phyloP scores from a whole-genome alignment of 2,888 invertebrate genomes.

The Hecatera dysodea region DNA sequence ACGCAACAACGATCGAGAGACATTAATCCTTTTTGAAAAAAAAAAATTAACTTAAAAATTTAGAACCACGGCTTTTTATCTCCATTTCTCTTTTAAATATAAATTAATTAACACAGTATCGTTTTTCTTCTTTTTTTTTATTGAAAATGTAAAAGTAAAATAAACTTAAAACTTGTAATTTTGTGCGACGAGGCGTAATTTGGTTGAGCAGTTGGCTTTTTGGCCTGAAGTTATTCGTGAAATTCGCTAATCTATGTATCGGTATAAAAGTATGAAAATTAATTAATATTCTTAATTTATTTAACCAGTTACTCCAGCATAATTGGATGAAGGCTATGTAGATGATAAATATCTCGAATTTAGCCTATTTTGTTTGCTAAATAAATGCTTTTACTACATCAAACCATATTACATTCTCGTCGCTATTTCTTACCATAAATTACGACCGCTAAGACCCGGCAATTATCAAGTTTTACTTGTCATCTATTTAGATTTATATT shows the following conservation, averaged over 20 bases:
- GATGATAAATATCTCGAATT: too few relatives aligned
- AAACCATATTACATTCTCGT: slow-evolving; percentile 20
- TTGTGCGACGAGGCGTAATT: slow-evolving; percentile 23
- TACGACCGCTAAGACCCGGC: slow-evolving; percentile 47
- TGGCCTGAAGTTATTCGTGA: background rate
- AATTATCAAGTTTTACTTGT: slow-evolving; percentile 40
- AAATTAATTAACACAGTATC: slow-evolving; percentile 54
- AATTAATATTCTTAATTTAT: background rate
- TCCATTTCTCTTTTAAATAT: slow-evolving; percentile 20
- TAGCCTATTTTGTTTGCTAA: background rate
- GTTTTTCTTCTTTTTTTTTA: slow-evolving; percentile 26
- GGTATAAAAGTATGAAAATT: slow-evolving; percentile 29
- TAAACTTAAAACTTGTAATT: slow-evolving; percentile 22
- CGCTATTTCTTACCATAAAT: slow-evolving; percentile 4
- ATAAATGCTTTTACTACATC: slow-evolving; percentile 25
- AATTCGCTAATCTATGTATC: background rate
- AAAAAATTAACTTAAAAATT: slow-evolving; percentile 20
- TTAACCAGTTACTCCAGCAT: too few relatives aligned
- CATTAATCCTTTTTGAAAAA: slow-evolving; percentile 40
- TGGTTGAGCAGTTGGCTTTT: background rate
- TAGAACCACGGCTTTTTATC: slow-evolving; percentile 50
- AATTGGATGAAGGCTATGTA: too few relatives aligned
- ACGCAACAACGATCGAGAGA: slow-evolving; percentile 45
- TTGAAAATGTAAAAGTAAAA: slow-evolving; percentile 20
- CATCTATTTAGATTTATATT: slow-evolving; percentile 42